phyloP scores from a whole-genome alignment of 2,888 invertebrate genomes.

The Mylabris sibirica region DNA sequence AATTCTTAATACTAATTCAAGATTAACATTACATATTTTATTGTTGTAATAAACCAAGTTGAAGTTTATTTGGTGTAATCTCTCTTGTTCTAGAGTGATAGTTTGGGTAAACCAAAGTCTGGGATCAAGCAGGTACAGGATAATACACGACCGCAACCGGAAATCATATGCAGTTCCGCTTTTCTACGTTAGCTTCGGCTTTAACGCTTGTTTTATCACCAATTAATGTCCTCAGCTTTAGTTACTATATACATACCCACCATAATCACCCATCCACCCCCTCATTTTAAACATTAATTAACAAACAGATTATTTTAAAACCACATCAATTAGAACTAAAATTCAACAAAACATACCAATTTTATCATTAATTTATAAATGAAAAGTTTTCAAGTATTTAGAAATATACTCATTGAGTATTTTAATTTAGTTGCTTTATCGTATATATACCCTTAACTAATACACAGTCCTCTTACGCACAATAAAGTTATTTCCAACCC shows the following conservation, averaged over 20 bases:
- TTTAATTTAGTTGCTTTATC: conserved; percentile 36
- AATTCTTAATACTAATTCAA: not conserved
- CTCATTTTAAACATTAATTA: not conserved
- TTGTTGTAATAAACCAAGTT: not conserved
- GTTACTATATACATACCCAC: conserved; percentile 6
- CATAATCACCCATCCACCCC: not conserved
- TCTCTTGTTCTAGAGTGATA: conserved; percentile 23
- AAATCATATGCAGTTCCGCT: conserved; percentile 45
- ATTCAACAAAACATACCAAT: not conserved
- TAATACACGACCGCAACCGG: conserved; percentile 32
- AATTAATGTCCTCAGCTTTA: conserved; percentile 46
- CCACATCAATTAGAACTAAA: not conserved
- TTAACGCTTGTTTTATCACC: conserved; percentile 45
- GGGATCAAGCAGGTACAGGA: conserved; percentile 27
- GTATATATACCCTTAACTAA: conserved; percentile 27
- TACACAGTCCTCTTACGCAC: conserved; percentile 39
- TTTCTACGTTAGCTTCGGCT: conserved; percentile 41
- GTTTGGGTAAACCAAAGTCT: conserved; percentile 31
- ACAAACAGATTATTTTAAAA: not conserved
- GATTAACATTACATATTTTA: not conserved
- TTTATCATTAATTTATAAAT: not conserved
- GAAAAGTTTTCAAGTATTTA: not conserved
- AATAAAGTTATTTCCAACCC: conserved; percentile 52
- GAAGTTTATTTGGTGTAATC: conserved; percentile 8
- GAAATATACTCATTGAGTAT: not conserved